Percentiles rank a stretch among this genome's conserved stretches.
phyloP scores from a whole-genome alignment of 2,113 vertebrate genomes.

The Pholis gunnellus region DNA sequence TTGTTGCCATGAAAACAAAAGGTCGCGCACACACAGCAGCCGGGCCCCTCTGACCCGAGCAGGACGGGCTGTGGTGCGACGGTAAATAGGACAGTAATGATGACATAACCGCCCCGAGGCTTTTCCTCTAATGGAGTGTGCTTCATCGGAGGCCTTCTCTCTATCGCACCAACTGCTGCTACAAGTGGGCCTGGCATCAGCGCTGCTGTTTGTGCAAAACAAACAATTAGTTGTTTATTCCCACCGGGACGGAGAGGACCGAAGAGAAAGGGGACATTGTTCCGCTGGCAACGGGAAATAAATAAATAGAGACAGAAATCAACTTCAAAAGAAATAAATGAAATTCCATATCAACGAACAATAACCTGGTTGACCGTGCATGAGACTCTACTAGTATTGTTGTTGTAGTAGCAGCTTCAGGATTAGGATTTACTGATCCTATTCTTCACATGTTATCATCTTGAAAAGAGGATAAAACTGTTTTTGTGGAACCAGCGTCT shows the following conservation, averaged over 20 bases:
- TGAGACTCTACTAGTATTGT: no score
- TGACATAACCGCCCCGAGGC: slow-evolving; percentile 21
- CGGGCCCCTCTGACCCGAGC: not conserved
- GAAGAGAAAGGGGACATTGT: slow-evolving; percentile 32
- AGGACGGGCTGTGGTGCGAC: not conserved
- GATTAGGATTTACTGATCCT: no score
- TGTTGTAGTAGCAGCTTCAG: no score
- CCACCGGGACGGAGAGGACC: not conserved
- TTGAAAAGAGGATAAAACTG: not conserved
- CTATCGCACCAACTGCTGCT: slow-evolving; percentile 23
- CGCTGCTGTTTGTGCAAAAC: slow-evolving; percentile 26
- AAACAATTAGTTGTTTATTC: slow-evolving; percentile 52
- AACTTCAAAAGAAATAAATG: not conserved
- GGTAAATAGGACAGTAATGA: slow-evolving; percentile 13
- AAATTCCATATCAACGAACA: not conserved
- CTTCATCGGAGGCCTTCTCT: slow-evolving; percentile 43
- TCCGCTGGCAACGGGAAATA: slow-evolving; percentile 26
- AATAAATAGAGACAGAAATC: no score
- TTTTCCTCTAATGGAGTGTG: slow-evolving; percentile 35
- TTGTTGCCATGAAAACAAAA: not conserved
- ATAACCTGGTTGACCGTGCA: no score
- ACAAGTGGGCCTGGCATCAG: slow-evolving; percentile 29
- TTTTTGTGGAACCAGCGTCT: not conserved
- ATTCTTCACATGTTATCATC: not conserved
- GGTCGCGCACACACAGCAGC: not conserved